Conservation (phyloP, 92 coral and sea anemone genomes). For the Bergia sp. region DNA sequence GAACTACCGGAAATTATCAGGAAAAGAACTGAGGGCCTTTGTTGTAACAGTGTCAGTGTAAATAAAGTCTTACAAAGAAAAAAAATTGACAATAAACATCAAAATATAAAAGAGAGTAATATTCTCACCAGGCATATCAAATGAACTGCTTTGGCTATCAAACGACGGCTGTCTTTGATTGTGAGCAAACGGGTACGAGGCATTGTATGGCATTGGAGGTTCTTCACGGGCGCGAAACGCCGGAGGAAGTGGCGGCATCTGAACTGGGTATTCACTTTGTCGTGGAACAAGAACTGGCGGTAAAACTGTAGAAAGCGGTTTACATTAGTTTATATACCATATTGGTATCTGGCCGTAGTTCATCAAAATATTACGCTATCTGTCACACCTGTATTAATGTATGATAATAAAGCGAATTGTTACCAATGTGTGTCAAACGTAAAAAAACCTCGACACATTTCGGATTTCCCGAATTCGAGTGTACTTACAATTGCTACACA, state of each 20-base stretch:
- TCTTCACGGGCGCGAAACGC: slow-evolving; percentile 33
- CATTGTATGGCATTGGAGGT: slow-evolving; percentile 45
- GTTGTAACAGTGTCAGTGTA: background rate
- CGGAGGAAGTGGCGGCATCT: slow-evolving; percentile 39
- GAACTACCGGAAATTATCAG: background rate
- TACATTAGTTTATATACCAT: background rate
- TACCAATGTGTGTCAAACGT: background rate
- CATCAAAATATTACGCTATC: background rate
- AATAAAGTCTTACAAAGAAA: background rate
- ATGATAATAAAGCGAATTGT: slow-evolving; percentile 4
- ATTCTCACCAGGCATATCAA: slow-evolving; percentile 44
- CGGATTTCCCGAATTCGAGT: background rate
- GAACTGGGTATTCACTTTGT: slow-evolving; percentile 37
- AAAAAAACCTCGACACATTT: background rate
- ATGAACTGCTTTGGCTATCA: slow-evolving; percentile 39
- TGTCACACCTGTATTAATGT: background rate
- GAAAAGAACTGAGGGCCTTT: slow-evolving; percentile 2
- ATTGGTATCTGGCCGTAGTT: background rate
- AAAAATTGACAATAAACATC: background rate
- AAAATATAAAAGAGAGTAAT: background rate
- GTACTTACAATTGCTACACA: background rate
- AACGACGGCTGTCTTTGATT: slow-evolving; percentile 28
- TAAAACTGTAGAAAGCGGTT: slow-evolving; percentile 13
- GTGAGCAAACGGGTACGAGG: slow-evolving; percentile 31
- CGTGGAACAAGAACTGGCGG: slow-evolving; percentile 42